phyloP scores from a whole-genome alignment of 2,113 vertebrate genomes.

The Rattus norvegicus region DNA sequence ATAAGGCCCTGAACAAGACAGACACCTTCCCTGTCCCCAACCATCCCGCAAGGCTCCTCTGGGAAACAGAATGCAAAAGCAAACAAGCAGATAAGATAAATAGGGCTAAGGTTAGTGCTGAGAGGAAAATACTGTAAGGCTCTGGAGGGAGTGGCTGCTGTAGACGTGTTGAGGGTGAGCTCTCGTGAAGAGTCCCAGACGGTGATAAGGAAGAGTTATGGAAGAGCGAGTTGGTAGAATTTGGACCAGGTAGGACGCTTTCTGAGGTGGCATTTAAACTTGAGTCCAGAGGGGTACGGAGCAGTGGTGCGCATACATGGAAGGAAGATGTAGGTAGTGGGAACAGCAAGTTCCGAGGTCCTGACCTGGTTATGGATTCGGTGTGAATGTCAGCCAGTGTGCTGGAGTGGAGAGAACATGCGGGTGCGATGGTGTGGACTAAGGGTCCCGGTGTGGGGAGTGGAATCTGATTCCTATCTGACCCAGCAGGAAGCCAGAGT shows the following conservation, averaged over 20 bases:
- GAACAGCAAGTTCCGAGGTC: conserved; percentile 35
- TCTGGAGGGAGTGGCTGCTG: conserved; percentile 38
- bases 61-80: conserved; percentile 46
- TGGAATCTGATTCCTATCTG: conserved; percentile 25
- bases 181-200: conserved; percentile 29
- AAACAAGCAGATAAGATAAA: conserved; percentile 39
- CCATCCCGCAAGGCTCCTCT: conserved; percentile 54
- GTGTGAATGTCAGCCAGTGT: conserved; percentile 47
- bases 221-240: conserved; percentile 36
- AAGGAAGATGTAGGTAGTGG: conserved; percentile 12
- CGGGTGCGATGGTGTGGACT: neutral
- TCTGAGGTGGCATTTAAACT: conserved; percentile 3
- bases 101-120: conserved; percentile 53
- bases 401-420: conserved; percentile 41
- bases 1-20: conserved; percentile 62
- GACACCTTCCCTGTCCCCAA: conserved; percentile 66
- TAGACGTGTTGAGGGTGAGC: conserved; percentile 24
- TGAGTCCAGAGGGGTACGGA: conserved; percentile 37
- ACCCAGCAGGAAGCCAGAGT: conserved; percentile 39
- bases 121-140: conserved; percentile 34
- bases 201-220: neutral
- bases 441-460: neutral
- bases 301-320: neutral
- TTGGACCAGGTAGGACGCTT: conserved; percentile 19
- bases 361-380: conserved; percentile 39